Evolutionary conservation across 2,888 invertebrate genomes (phyloP).

Genomic region (Cerceris rybyensis): DNA sequence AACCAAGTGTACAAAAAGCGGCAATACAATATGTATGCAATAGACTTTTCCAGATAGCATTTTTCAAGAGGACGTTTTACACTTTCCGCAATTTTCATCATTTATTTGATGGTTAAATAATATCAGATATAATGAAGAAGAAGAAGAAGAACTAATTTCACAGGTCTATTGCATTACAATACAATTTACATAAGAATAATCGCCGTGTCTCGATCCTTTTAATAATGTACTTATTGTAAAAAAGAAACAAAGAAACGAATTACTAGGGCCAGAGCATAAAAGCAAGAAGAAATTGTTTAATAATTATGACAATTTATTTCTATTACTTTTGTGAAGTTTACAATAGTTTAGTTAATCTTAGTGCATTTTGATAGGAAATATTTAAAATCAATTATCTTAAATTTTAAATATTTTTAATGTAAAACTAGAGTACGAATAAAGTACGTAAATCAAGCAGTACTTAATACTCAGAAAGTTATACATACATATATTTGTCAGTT

Average conservation of each 20-base stretch:
- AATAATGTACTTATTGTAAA: constrained; percentile 18
- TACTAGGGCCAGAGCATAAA: background rate
- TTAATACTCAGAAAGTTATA: constrained; percentile 48
- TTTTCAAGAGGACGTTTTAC: background rate
- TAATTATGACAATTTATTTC: background rate
- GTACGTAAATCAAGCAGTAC: constrained; percentile 39
- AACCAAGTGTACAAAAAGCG: constrained; percentile 24
- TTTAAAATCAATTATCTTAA: background rate
- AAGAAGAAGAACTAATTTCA: no score
- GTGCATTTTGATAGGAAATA: background rate
- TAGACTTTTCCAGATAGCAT: background rate
- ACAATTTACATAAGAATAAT: constrained; percentile 2
- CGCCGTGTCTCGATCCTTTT: background rate
- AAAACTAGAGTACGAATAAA: constrained; percentile 14
- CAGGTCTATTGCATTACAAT: background rate
- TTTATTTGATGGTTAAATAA: no score
- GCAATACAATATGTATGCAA: background rate
- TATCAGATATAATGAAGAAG: no score
- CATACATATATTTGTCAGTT: constrained; percentile 3
- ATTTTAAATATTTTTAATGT: background rate
- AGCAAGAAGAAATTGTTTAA: background rate
- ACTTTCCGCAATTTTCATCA: no score
- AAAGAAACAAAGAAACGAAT: background rate
- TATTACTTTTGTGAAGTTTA: background rate
- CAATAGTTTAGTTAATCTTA: background rate